Base-by-base conservation (phyloP, 2,113 vertebrate genomes). In the Pangasianodon hypophthalmus region DNA sequence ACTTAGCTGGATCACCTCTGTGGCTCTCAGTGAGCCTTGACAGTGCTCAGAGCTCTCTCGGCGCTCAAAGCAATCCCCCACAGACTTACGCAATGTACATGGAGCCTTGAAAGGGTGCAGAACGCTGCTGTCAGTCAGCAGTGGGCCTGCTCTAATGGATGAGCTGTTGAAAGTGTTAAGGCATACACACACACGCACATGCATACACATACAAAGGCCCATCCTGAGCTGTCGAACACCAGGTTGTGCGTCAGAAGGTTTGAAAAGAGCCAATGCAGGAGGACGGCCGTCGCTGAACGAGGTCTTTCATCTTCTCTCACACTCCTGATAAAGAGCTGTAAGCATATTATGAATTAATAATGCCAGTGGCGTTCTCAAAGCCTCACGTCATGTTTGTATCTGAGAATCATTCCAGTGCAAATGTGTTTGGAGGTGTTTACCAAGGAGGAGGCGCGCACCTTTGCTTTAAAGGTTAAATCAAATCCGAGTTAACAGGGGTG, bases 391-490 rank as follows among this genome's bases (percentile, higher is more conserved):
- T 93, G 93, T 92, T 91, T 93, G 93, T 88, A 87, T 93, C 90
- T 73, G 50, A 86, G 86, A 87, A 75, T 50, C 71, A 62, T 62
- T 91, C 86, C 52, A 50, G 46, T 82, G 90, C 90, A 92, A 92
- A 92, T 92, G 62, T 87, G 89, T 92, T 92, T 90, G 88, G 88
- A 90, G 87, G 60, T 92, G 90, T 92, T 93, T 89, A 90, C 90
- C 75, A 80, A 91, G 92, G 87, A 92, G 50, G 58, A 83, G n/a
- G 75, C 54, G 29, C 62, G 67, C 81, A 89, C 86, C 91, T 86
- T 82, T 29, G 84, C 73, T 92, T 92, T 92, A 93, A 94, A 93
- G 93, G 93, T 93, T 94, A 93, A 92, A 93, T 92, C 90, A 91
- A 90, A 92, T 92, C 92, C 85, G 52, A 90, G 90, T 93, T 91